Conservation (phyloP, 2,888 invertebrate species). For the Cheilosia pagana region DNA sequence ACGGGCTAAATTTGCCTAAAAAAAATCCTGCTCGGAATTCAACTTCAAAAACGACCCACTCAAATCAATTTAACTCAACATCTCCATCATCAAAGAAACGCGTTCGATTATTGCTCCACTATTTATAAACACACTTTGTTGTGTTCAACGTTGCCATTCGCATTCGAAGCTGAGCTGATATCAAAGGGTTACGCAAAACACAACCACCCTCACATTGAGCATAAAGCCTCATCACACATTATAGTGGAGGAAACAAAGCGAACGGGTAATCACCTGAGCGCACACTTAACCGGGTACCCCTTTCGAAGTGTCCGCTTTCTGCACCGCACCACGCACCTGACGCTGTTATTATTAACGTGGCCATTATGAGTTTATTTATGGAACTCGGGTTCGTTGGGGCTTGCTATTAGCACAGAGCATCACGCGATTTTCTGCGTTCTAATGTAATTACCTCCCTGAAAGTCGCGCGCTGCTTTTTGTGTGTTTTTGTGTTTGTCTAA, state of each 20-base stretch:
- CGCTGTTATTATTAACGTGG: constrained; percentile 37
- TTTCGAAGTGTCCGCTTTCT: not conserved
- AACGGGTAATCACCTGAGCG: constrained; percentile 1
- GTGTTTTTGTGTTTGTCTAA: constrained; percentile 2
- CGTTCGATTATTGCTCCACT: constrained; percentile 26
- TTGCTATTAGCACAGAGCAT: constrained; percentile 15
- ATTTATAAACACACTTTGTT: constrained; percentile 20
- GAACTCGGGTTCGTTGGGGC: not conserved
- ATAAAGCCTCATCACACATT: not conserved
- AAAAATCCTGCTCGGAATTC: no score
- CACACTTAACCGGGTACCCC: constrained; percentile 7
- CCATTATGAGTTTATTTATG: constrained; percentile 46
- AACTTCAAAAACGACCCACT: not conserved
- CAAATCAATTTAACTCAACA: constrained; percentile 19
- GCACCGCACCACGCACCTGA: not conserved
- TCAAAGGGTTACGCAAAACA: constrained; percentile 21
- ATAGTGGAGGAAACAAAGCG: not conserved
- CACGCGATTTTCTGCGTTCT: constrained; percentile 50
- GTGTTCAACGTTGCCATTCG: not conserved
- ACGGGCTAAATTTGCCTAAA: no score
- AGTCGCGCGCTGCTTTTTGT: not conserved
- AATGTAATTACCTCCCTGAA: constrained; percentile 29
- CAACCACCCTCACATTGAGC: not conserved
- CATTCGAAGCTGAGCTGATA: constrained; percentile 9
- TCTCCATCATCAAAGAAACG: constrained; percentile 8